These are phyloP conservation scores for Amiota minor DNA, from an alignment of 2,888 invertebrate species.

Conservation along the genomic window DNA sequence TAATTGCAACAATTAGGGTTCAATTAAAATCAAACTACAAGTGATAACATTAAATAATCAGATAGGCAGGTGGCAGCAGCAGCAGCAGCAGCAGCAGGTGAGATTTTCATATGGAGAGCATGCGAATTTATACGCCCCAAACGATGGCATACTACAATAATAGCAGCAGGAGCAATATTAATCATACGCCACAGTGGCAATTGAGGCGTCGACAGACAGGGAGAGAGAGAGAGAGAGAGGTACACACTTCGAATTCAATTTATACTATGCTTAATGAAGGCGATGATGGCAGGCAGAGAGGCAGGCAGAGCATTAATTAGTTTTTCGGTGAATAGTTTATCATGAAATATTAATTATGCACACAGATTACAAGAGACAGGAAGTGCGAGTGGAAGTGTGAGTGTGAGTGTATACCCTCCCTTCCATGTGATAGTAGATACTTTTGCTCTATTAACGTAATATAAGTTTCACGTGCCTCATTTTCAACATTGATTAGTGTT, in stretches of 20 bases:
- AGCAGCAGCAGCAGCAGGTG: too few species aligned
- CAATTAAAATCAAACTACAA: conserved; percentile 17
- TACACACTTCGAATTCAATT: neutral
- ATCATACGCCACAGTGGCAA: neutral
- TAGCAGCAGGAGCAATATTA: neutral
- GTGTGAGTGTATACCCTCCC: neutral
- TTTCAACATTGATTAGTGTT: conserved; percentile 60
- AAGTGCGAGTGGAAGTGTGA: neutral
- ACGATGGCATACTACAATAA: neutral
- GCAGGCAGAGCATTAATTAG: conserved; percentile 39
- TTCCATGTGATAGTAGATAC: neutral
- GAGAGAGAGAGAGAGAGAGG: too few species aligned
- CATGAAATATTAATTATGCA: conserved; percentile 43
- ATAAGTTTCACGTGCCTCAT: conserved; percentile 24
- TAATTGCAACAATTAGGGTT: conserved; percentile 22
- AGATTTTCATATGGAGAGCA: neutral
- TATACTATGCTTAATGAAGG: too few species aligned
- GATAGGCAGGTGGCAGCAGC: neutral
- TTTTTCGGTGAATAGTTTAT: conserved; percentile 43
- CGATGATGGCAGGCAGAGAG: neutral
- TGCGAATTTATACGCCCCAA: neutral
- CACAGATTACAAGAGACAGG: neutral
- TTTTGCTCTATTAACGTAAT: neutral
- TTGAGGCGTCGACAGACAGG: neutral
- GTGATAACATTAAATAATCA: conserved; percentile 15